Evolutionary conservation across 2,113 vertebrate species (phyloP).

Genomic region (Pseudonaja textilis): DNA sequence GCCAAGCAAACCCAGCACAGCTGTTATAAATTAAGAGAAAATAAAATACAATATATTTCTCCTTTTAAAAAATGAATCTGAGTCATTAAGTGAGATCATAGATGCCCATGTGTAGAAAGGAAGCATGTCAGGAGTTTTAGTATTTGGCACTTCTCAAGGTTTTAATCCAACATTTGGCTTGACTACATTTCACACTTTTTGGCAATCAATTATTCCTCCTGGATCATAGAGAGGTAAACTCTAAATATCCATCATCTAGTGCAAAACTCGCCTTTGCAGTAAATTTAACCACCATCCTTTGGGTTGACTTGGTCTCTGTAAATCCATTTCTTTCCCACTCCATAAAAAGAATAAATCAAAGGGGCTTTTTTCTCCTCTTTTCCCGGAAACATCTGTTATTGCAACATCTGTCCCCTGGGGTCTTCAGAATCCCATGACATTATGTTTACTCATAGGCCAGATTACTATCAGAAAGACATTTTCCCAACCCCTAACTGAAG

Average conservation of each 20-base stretch:
- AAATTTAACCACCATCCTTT: slow-evolving; percentile 35
- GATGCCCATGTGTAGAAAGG: slow-evolving; percentile 39
- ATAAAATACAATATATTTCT: slow-evolving; percentile 63
- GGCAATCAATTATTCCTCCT: not conserved
- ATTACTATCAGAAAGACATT: slow-evolving; percentile 58
- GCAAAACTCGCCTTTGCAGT: not conserved
- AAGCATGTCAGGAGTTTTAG: slow-evolving; percentile 11
- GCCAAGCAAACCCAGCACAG: slow-evolving; percentile 56
- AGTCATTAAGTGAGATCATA: slow-evolving; percentile 66
- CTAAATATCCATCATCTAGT: slow-evolving; percentile 27
- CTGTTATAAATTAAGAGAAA: slow-evolving; percentile 62
- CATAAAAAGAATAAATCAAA: slow-evolving; percentile 78
- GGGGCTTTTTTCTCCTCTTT: slow-evolving; percentile 31
- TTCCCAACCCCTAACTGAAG: slow-evolving; percentile 62
- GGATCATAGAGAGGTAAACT: not conserved
- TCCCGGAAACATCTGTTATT: slow-evolving; percentile 59
- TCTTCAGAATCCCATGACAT: slow-evolving; percentile 78
- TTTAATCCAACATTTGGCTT: not conserved
- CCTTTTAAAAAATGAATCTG: slow-evolving; percentile 51
- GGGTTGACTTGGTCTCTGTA: slow-evolving; percentile 13
- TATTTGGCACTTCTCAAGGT: not conserved
- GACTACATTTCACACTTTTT: accelerated
- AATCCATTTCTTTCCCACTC: slow-evolving; percentile 71
- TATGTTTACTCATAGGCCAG: slow-evolving; percentile 66
- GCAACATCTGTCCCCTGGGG: slow-evolving; percentile 72